Conservation (phyloP, 2,113 vertebrate genomes). For the Campylomormyrus tamandua region DNA sequence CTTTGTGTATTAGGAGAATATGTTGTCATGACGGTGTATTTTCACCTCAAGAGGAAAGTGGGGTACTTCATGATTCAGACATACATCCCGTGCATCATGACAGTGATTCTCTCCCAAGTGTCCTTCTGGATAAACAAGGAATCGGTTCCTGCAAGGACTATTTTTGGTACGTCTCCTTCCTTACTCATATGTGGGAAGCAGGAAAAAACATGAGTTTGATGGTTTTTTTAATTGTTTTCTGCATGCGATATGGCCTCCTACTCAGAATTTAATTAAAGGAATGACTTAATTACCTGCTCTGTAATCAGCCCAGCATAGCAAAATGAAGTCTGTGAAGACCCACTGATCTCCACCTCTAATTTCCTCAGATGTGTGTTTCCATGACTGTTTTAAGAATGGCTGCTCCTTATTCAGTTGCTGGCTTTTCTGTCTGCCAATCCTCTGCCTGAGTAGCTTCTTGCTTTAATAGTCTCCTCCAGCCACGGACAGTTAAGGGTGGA, state of each 20-base stretch:
- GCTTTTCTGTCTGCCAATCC: background rate
- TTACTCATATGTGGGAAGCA: constrained; percentile 24
- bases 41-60: constrained; percentile 95
- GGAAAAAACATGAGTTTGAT: background rate
- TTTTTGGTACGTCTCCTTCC: constrained; percentile 79
- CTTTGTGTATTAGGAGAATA: constrained; percentile 81
- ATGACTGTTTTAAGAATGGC: background rate
- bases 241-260: background rate
- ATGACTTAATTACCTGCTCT: background rate
- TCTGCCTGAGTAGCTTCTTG: background rate
- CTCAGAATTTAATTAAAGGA: background rate
- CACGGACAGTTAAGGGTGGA: background rate
- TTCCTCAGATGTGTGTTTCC: background rate
- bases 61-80: constrained; percentile 99
- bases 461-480: background rate
- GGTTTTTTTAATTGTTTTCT: background rate
- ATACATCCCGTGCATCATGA: constrained; percentile 99
- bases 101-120: constrained; percentile 98
- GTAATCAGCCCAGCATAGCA: background rate
- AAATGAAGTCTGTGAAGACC: background rate
- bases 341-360: background rate
- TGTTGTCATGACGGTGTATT: constrained; percentile 94
- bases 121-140: constrained; percentile 99
- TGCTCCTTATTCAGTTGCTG: background rate
- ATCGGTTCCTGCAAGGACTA: constrained; percentile 92